Conservation (phyloP, 2,113 vertebrate genomes). For the zebrafish (Danio rerio) region DNA sequence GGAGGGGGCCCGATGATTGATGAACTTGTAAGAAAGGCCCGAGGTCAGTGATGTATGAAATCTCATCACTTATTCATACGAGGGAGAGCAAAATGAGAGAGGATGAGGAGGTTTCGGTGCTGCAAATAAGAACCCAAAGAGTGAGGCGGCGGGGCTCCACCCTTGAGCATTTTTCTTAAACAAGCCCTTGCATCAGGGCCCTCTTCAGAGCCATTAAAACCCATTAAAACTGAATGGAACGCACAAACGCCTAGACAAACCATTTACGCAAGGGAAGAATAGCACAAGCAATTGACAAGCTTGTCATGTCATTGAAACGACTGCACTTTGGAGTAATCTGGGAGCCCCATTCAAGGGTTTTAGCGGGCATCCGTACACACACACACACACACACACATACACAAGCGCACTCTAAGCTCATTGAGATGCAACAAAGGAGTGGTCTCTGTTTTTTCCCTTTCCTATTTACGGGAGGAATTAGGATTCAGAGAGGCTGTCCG, state of each 20-base stretch:
- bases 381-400: slow-evolving; percentile 1
- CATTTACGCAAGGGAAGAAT: slow-evolving; percentile 43
- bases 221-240: slow-evolving; percentile 57
- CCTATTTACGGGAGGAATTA: slow-evolving; percentile 40
- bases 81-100: slow-evolving; percentile 1
- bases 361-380: background rate
- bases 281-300: slow-evolving; percentile 26
- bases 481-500: slow-evolving; percentile 17
- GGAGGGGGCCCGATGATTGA: slow-evolving; percentile 53
- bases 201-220: slow-evolving; percentile 60
- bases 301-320: slow-evolving; percentile 50
- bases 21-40: slow-evolving; percentile 57
- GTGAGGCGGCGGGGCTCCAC: slow-evolving; percentile 49
- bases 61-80: slow-evolving; percentile 59
- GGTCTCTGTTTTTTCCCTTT: slow-evolving; percentile 35
- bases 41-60: slow-evolving; percentile 60
- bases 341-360: slow-evolving; percentile 22
- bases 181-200: slow-evolving; percentile 53
- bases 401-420: background rate
- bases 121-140: slow-evolving; percentile 3
- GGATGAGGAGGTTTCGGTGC: slow-evolving; percentile 12
- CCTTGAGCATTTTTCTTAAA: slow-evolving; percentile 57
- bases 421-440: slow-evolving; percentile 28
- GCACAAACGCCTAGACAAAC: slow-evolving; percentile 41
- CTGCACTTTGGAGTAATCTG: slow-evolving; percentile 49